phyloP scores from a whole-genome alignment of 2,888 invertebrate genomes.

The Barypeithes pellucidus region DNA sequence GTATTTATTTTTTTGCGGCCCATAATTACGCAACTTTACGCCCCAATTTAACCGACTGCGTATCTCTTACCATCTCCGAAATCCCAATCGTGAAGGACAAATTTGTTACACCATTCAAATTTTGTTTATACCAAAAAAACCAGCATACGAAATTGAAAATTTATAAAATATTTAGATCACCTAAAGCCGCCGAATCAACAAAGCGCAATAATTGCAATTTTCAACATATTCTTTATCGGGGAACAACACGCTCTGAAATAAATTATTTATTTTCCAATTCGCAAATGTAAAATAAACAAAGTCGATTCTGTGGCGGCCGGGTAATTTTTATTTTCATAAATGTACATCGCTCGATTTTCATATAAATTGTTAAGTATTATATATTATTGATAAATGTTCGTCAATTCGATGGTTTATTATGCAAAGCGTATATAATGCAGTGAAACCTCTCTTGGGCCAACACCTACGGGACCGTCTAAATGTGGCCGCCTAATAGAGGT shows the following conservation, averaged over 20 bases:
- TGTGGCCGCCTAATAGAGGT: too few species aligned
- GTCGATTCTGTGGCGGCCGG: constrained; percentile 2
- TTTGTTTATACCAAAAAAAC: background rate
- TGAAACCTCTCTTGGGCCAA: too few species aligned
- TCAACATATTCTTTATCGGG: constrained; percentile 38
- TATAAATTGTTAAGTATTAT: constrained; percentile 34
- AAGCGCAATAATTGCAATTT: constrained; percentile 34
- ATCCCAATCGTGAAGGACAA: too few species aligned
- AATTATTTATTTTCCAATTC: constrained; percentile 38
- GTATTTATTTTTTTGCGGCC: too few species aligned
- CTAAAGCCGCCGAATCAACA: constrained; percentile 27
- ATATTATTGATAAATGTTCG: constrained; percentile 26
- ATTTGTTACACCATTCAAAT: too few species aligned
- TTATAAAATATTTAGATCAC: constrained; percentile 30
- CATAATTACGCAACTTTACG: too few species aligned
- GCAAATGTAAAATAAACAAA: constrained; percentile 39
- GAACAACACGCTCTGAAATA: constrained; percentile 29
- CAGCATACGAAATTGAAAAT: constrained; percentile 27
- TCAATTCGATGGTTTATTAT: constrained; percentile 5
- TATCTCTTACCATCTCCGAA: too few species aligned
- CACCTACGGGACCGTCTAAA: too few species aligned
- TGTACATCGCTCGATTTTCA: constrained; percentile 21
- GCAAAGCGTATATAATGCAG: constrained; percentile 7
- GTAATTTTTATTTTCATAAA: constrained; percentile 38
- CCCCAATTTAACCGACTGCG: too few species aligned